A percentile compares a stretch with the other conserved stretches of the same genome.
phyloP scores from a whole-genome alignment of 2,113 vertebrate species.

The Taxidea taxus region DNA sequence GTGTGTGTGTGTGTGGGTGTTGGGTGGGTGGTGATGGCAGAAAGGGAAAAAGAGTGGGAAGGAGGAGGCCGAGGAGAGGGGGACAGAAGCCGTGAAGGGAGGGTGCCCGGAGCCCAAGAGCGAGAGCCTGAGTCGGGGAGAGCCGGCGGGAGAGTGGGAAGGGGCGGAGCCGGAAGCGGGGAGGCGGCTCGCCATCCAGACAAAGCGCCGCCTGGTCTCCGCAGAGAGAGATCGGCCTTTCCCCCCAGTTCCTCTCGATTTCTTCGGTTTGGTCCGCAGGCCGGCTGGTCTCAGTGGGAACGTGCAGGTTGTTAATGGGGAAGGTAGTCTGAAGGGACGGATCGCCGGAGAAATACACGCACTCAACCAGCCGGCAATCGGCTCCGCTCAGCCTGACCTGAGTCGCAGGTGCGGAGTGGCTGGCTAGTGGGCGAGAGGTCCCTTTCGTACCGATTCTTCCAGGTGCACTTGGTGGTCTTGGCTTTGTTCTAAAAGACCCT shows the following conservation, averaged over 20 bases:
- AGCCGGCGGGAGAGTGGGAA: rapidly evolving
- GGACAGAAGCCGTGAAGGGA: rapidly evolving
- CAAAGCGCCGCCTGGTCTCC: not conserved
- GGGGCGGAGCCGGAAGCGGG: slow-evolving; percentile 31
- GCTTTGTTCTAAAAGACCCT: not conserved
- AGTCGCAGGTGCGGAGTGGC: rapidly evolving
- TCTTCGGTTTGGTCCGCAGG: rapidly evolving
- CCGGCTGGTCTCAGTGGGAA: not conserved
- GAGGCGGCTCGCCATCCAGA: not conserved
- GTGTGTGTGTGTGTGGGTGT: not conserved
- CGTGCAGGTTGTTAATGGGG: not conserved
- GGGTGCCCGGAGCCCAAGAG: rapidly evolving
- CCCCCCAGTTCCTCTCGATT: rapidly evolving
- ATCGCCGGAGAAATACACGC: not conserved
- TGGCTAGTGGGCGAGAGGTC: not conserved
- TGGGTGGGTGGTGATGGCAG: not conserved
- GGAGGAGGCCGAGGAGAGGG: not conserved
- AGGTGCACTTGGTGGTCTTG: not conserved
- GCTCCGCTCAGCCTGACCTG: not conserved
- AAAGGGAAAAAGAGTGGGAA: not conserved
- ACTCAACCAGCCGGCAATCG: rapidly evolving
- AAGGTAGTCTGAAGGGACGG: not conserved
- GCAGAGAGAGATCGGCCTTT: rapidly evolving
- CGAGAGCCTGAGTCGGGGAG: rapidly evolving
- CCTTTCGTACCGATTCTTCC: rapidly evolving